Base-by-base conservation (phyloP, 2,888 invertebrate species). In the Himalopsyche tibetana region DNA sequence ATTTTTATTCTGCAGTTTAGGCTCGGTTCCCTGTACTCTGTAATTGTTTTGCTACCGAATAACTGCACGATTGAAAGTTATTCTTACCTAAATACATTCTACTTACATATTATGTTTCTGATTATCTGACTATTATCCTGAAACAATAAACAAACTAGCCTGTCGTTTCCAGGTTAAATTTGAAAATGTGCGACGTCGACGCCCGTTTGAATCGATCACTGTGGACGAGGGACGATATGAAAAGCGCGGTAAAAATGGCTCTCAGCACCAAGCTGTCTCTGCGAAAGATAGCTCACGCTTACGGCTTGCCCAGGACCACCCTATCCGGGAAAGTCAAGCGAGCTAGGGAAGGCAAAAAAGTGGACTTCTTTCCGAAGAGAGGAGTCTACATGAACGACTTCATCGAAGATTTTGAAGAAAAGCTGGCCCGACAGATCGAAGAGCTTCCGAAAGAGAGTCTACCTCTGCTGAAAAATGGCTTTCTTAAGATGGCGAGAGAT, bases 321-420 rank as follows among this genome's bases (percentile, higher is more conserved):
- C 63, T 63, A 1, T 63, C 63, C 3, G 63, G 63, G 2, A 63
- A 63, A 28, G 63, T 63, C 19, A 63, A 63, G 63, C n/a, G 28
- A 28, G 63, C 63, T 8, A 63, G 63, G 63, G 63, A 63, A 63
- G 63, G 63, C 28, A 63, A 63, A 28, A 63, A 28, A 63, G 63
- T 63, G 19, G 63, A 63, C 28, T 63, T 63, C 19, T 19, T 63
- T 19, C 63, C 63, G 19, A 63, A 63, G 19, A 63, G 63, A 28
- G 28, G 63, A 28, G 28, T 63, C 19, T 63, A 63, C 63, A 63
- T 63, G 63, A 63, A 63, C 63, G 28, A 28, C 19, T 63, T 63
- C 63, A 19, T 63, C 9, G 63, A 63, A 63, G 63, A 63, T 11
- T 28, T 63, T 8, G 63, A 63, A 19, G 28, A 28, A 9, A 63